Evolutionary conservation across 2,888 invertebrate genomes (phyloP).

Genomic region (Griposia aprilina): DNA sequence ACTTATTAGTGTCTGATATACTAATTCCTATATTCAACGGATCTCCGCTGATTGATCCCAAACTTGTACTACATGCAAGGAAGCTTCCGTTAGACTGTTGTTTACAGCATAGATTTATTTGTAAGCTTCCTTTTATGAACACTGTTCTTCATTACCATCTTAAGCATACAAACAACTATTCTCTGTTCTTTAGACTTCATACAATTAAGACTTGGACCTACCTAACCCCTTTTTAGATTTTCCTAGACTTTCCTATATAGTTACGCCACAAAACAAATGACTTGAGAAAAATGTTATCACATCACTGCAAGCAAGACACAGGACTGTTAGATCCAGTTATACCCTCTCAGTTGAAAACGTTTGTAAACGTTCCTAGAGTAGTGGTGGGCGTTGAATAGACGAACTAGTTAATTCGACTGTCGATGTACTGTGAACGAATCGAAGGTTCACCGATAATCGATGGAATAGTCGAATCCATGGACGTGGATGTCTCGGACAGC

Average conservation of each 20-base stretch:
- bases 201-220: not conserved
- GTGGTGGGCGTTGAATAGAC: too few relatives aligned
- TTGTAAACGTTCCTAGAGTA: conserved; percentile 14
- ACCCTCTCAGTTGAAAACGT: conserved; percentile 34
- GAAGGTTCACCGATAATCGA: too few relatives aligned
- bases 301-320: conserved; percentile 16
- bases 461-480: too few relatives aligned
- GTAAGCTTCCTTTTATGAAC: not conserved
- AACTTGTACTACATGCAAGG: not conserved
- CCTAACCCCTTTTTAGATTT: not conserved
- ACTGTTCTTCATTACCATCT: not conserved
- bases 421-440: too few relatives aligned
- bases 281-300: conserved; percentile 35
- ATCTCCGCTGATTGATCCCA: not conserved
- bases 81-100: not conserved
- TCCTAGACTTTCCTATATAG: not conserved
- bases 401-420: too few relatives aligned
- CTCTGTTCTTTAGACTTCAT: not conserved
- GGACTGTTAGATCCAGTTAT: conserved; percentile 24
- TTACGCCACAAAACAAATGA: conserved; percentile 14
- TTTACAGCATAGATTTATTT: not conserved
- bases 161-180: not conserved
- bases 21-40: not conserved
- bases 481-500: too few relatives aligned
- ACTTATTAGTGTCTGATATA: not conserved